Evolutionary conservation across 2,113 vertebrate genomes (phyloP), one percentile per base, ranked within the genome.

Genomic region (Meleagris gallopavo): DNA sequence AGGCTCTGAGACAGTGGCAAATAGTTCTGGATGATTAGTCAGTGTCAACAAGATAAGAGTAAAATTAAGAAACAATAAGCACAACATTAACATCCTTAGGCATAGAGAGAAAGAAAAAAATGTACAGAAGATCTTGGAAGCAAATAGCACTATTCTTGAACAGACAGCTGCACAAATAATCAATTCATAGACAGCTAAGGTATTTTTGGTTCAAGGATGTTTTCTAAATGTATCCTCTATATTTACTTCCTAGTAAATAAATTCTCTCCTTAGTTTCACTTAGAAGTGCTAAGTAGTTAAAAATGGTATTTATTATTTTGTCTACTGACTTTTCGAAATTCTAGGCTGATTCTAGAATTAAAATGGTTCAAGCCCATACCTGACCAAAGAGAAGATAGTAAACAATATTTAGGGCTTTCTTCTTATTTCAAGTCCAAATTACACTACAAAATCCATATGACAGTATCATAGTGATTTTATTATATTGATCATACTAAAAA

Each of bases 21-120:
- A 91, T 48, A 94, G 40, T 27, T 48, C 89, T 83, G 40, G 40
- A 83, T 62, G 72, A 86, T 93, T 83, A 91, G 41, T 83, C 83
- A 93, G 60, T 88, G 88, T 83, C 45, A 19, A 3, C 4, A 94
- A 77, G 36, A 88, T 70, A 46, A 70, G 36, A 94, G 32, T 50
- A 86, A 95, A 94, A 94, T 93, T 83, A 91, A 88, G 79, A 91
- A 93, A 88, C 41, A 90, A 15, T 83, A 95, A 95, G 22, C 32
- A 78, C 17, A 69, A 65, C 58, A 83, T 74, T 91, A 95, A 80
- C 69, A 80, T 32, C 75, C 9, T 57, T 73, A 38, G 60, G 29
- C 27, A 60, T 78, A 74, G 32, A 93, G 10, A 76, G 30, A 60
- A 71, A 38, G 21, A 27, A 27, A 78, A 82, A 79, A 82, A 77